Base-by-base conservation (phyloP, 2,113 vertebrate genomes). In the Cynoglossus semilaevis region DNA sequence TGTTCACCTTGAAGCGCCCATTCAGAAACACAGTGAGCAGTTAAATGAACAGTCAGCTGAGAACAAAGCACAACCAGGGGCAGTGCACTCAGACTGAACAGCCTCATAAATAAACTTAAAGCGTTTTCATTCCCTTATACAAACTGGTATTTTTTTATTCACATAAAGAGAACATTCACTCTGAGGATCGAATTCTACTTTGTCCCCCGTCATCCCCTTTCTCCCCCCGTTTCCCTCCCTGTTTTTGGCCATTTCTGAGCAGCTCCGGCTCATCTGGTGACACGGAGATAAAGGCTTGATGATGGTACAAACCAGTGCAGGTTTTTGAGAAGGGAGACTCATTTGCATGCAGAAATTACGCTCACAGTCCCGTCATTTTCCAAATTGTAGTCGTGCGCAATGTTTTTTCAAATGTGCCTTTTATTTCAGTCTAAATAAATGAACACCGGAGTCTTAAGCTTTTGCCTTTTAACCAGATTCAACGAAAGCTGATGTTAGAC, bases 301-400 rank as follows among this genome's bases (percentile, higher is more conserved):
- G 15, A 61, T 5, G 36, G 8, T 6, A 36, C 7, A 67, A 53
- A 38, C 15, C 41, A 58, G 48, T 15, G 36, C 35, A 38, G 18
- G 37, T 70, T 73, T 46, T 59, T 46, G 54, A 6, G 37, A 54
- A 15, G 45, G 34, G 45, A 40, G 41, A n/a, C 14, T 63, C 8
- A 50, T 64, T 61, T 55, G 66, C 51, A 66, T 22, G n/a, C 29
- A 43, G 36, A 65, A 57, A 68, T 45, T 72, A 63, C 70, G 44
- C 67, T 55, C 46, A 14, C 49, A 56, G 41, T 18, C 19, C n/a
- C 13, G 44, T 22, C 22, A 15, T 62, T 45, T 29, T 50, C 58
- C 16, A 46, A 53, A 46, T 42, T 61, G 59, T 18, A 45, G 48
- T 49, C 67, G 55, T 56, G 65, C 67, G 58, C 58, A 51, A 72